These are phyloP conservation scores for Apteryx owenii DNA, from an alignment of 2,113 vertebrate species.

Conservation along the genomic window DNA sequence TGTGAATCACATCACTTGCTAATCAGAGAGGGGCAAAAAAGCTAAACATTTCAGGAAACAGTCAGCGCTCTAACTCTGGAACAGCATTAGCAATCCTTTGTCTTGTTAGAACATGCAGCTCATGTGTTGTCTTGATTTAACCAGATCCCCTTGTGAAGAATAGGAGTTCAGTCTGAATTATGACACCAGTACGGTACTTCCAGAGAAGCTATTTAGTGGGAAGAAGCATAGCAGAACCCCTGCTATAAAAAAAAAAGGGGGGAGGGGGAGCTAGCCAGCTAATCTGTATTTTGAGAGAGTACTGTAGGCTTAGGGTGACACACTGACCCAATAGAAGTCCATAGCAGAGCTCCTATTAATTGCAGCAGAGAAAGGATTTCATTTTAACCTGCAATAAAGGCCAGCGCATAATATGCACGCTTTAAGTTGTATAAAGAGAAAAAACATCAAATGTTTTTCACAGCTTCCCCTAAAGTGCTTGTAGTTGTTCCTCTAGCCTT, in stretches of 20 bases:
- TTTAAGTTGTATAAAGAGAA: background rate
- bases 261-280: background rate
- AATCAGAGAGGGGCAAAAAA: background rate
- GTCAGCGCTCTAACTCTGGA: background rate
- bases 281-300: background rate
- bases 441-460: background rate
- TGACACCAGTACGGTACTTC: background rate
- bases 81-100: background rate
- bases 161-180: background rate
- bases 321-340: background rate
- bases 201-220: background rate
- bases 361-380: background rate
- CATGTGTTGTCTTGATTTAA: background rate
- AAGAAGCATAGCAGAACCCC: background rate
- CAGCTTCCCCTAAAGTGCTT: background rate
- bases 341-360: background rate
- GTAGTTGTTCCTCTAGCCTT: background rate
- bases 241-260: background rate
- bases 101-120: background rate
- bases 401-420: background rate
- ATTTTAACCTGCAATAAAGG: background rate
- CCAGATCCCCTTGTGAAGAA: background rate
- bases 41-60: background rate
- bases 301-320: background rate
- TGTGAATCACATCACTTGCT: background rate